Base-by-base conservation (phyloP, 2,888 invertebrate species). In the Agrotis clavis region DNA sequence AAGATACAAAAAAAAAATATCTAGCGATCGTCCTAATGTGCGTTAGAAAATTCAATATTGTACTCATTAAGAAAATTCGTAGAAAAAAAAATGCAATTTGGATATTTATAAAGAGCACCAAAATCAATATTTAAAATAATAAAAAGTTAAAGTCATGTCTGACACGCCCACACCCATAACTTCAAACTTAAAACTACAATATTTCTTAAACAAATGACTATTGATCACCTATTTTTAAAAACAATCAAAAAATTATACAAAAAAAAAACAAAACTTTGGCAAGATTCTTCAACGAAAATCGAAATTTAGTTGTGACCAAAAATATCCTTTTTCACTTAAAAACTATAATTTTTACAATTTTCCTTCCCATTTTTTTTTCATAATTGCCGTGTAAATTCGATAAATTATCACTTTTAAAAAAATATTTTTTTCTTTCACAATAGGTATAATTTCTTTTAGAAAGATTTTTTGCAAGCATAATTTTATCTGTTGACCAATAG, bases 331-430 rank as follows among this genome's bases (percentile, higher is more conserved):
- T 66, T 62, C 9, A 59, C 83, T 72, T 78, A 78, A 61, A 71
- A 83, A 85, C 78, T 84, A 82, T 53, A 71, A 85, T 78, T 78
- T 82, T 78, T 82, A 71, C 65, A 77, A 56, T 47, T 53, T 59
- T 61, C 45, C 14, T 70, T 73, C 74, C 50, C 53, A 51, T 35
- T n/a, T 53, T 50, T 56, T 41, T 47, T 21, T 63, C 53, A 48
- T 63, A 70, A 90, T 92, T 92, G 95, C 92, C 95, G 92, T 92
- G 87, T 96, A 96, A 96, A 96, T 96, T 96, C 96, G 96, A 94
- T 94, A 91, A 87, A 91, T 90, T 94, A 94, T 93, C 94, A 95
- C 95, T 87, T 89, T 88, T 77, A 65, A 81, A 84, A 88, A 82
- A 86, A 83, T 85, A 84, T 83, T 78, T 81, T 79, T 80, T 68